Evolutionary conservation across 1,140 invertebrate genomes (phyloP).

Genomic region (Lasioglossum baleicum): DNA sequence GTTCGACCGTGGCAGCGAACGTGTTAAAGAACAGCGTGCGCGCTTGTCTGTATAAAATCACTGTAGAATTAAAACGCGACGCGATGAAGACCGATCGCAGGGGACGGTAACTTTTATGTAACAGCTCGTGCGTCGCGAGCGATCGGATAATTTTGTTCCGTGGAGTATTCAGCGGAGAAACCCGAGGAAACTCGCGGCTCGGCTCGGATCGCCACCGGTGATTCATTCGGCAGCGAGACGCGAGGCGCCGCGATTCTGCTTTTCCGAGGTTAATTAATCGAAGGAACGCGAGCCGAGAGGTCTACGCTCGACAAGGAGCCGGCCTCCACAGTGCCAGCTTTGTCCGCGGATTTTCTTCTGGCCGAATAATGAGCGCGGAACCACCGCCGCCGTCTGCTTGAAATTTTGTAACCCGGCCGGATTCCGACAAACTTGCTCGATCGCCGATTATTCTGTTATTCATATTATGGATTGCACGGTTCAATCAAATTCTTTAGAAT

Average conservation of each 20-base stretch:
- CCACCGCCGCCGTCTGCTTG: too few species aligned
- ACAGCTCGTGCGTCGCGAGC: constrained; percentile 16
- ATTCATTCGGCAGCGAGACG: constrained; percentile 39
- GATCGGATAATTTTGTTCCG: constrained; percentile 49
- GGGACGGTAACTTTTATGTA: constrained; percentile 42
- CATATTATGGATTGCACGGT: too few species aligned
- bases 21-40: too few species aligned
- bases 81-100: background rate
- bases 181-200: constrained; percentile 33
- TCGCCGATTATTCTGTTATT: too few species aligned
- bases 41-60: too few species aligned
- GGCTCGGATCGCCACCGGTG: constrained; percentile 26
- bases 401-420: constrained; percentile 28
- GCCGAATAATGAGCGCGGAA: constrained; percentile 30
- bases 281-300: constrained; percentile 40
- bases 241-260: constrained; percentile 63
- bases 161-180: constrained; percentile 32
- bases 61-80: too few species aligned
- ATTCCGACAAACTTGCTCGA: too few species aligned
- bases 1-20: too few species aligned
- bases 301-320: constrained; percentile 33
- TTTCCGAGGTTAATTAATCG: constrained; percentile 60
- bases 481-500: too few species aligned
- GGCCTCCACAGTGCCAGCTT: constrained; percentile 46
- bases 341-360: constrained; percentile 47